Conservation (phyloP, 2,797 vertebrate genomes). For the Helarctos malayanus region DNA sequence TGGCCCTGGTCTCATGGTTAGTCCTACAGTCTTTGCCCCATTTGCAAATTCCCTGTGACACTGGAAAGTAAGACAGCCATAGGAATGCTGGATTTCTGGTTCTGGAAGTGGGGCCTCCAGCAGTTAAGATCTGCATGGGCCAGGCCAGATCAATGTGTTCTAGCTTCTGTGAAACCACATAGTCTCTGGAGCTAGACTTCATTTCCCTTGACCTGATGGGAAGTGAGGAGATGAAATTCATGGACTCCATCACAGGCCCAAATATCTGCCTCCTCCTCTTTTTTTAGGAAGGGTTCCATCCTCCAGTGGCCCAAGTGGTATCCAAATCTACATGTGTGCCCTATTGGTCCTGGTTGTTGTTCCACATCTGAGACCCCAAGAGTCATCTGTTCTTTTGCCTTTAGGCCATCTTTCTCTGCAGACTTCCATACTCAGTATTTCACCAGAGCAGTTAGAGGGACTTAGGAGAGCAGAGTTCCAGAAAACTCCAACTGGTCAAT, state of each 20-base stretch:
- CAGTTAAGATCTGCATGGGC: background rate
- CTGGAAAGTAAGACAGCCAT: background rate
- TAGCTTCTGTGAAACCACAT: constrained; percentile 16
- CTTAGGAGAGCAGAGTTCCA: background rate
- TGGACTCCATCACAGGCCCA: background rate
- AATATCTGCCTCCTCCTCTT: constrained; percentile 7
- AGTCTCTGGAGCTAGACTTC: background rate
- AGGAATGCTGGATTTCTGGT: background rate
- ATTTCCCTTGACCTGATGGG: constrained; percentile 9
- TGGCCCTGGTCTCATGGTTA: background rate
- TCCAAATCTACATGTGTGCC: background rate
- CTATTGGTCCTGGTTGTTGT: background rate
- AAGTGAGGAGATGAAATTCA: constrained; percentile 45
- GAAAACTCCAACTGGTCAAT: background rate
- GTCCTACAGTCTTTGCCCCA: background rate
- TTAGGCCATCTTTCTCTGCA: background rate
- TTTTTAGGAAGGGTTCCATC: background rate
- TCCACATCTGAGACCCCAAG: background rate
- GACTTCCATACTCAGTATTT: background rate
- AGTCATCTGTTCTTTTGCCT: background rate
- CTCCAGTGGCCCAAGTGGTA: background rate
- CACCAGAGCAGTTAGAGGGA: background rate
- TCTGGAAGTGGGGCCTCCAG: background rate
- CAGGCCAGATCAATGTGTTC: background rate
- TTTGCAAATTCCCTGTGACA: constrained; percentile 28